Evolutionary conservation across 2,888 invertebrate species (phyloP), one percentile per base, ranked within the genome.

Genomic region (Colostygia pectinataria): DNA sequence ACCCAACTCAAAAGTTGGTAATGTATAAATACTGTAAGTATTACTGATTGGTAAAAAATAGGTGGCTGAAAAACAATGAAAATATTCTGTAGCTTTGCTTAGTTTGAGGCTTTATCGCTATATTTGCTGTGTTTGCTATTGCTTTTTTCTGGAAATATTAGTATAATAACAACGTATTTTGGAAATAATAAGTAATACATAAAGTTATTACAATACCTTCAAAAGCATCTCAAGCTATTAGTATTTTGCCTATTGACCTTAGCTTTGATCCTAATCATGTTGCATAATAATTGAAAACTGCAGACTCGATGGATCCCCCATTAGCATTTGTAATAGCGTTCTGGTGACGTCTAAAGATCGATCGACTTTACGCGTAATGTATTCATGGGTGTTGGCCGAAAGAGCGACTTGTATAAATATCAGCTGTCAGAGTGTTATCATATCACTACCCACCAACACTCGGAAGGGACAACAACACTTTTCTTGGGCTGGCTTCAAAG

Each of bases 401-500:
- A 76, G 61, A 67, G 68, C 70, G 68, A 72, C 71, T 77, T 76
- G 83, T 90, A 90, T 90, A 90, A 88, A 90, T 89, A 89, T 81
- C 74, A 77, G 80, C 66, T 53, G 55, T 59, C 59, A 69, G 68
- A 57, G 54, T 66, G 74, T 75, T 79, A 80, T 78, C 76, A 75
- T 64, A 70, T 71, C 90, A 90, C 72, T 87, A 76, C 73, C 80
- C 69, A 73, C 64, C 77, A 63, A 76, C 70, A 76, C 80, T 84
- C 80, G 69, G 76, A 74, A 81, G 79, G 77, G 80, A 74, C 67
- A 85, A 83, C 89, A 87, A 78, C 84, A 71, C 66, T 71, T 75
- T 58, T 63, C 64, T 66, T 75, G 58, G 68, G 77, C 77, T 80
- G 89, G 89, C 86, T 87, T 74, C 52, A 63, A 71, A 78, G 89